These are phyloP conservation scores for Galago senegalensis DNA, from an alignment of 2,797 vertebrate genomes.

Conservation along the genomic window DNA sequence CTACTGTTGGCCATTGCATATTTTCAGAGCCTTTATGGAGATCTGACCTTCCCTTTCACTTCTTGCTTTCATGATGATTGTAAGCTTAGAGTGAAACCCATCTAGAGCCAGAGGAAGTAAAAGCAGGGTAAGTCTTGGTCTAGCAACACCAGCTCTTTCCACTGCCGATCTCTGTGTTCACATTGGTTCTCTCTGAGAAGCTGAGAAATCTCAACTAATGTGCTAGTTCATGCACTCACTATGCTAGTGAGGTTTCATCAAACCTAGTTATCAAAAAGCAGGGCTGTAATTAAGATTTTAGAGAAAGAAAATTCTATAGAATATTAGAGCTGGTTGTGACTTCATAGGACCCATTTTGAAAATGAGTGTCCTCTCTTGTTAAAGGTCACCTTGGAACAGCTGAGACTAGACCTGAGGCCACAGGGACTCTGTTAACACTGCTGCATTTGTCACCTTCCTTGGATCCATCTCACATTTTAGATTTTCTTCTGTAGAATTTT, in stretches of 20 bases:
- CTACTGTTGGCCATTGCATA: constrained; percentile 45
- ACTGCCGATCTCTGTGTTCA: constrained; percentile 31
- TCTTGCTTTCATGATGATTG: constrained; percentile 87
- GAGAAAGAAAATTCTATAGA: background rate
- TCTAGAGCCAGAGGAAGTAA: constrained; percentile 77
- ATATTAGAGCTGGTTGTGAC: constrained; percentile 30
- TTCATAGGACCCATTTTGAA: constrained; percentile 58
- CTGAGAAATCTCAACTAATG: background rate
- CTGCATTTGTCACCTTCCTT: background rate
- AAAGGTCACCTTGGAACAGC: constrained; percentile 9
- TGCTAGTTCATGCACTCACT: background rate
- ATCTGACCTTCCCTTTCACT: constrained; percentile 85
- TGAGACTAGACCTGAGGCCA: background rate
- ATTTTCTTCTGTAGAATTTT: background rate
- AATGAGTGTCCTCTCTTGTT: background rate
- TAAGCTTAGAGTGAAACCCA: constrained; percentile 68
- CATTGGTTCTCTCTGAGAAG: background rate
- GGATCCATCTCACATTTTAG: background rate
- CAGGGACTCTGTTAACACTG: background rate
- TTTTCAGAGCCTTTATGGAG: constrained; percentile 43
- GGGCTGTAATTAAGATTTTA: background rate
- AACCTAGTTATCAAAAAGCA: constrained; percentile 24
- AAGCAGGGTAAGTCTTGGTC: constrained; percentile 45
- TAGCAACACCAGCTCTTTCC: background rate
- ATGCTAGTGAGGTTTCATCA: constrained; percentile 44